These are phyloP conservation scores for Xanthorhoe designata DNA, from an alignment of 2,888 invertebrate species.

Conservation along the genomic window DNA sequence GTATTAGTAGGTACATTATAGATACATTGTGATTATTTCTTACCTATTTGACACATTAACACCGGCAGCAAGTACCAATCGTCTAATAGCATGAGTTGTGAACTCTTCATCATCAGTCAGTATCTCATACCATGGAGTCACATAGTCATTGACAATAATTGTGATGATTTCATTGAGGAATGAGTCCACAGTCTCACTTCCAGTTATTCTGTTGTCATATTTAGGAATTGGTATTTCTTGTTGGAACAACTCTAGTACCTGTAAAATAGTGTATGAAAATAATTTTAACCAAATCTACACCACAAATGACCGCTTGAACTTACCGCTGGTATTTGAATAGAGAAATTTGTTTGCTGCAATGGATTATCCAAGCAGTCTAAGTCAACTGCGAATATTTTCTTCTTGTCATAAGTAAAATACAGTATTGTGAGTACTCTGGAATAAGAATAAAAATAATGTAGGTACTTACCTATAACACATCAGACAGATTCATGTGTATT, in stretches of 20 bases:
- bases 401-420: constrained; percentile 73
- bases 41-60: constrained; percentile 89
- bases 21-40: constrained; percentile 26
- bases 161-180: constrained; percentile 94
- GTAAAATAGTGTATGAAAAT: constrained; percentile 38
- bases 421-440: constrained; percentile 71
- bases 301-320: too few relatives aligned
- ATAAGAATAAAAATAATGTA: background rate
- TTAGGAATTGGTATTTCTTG: constrained; percentile 60
- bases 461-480: background rate
- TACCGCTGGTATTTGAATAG: constrained; percentile 74
- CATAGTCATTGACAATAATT: constrained; percentile 93
- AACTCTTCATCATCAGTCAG: constrained; percentile 91
- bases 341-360: constrained; percentile 74
- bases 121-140: constrained; percentile 90
- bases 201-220: constrained; percentile 89
- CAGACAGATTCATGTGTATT: background rate
- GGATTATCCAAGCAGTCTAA: constrained; percentile 79
- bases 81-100: constrained; percentile 87
- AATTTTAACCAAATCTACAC: background rate
- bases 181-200: constrained; percentile 94
- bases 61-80: constrained; percentile 88
- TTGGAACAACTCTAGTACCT: constrained; percentile 74
- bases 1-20: background rate
- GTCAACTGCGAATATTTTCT: constrained; percentile 71